Conservation (phyloP, 2,113 vertebrate genomes). For the Rattus rattus region DNA sequence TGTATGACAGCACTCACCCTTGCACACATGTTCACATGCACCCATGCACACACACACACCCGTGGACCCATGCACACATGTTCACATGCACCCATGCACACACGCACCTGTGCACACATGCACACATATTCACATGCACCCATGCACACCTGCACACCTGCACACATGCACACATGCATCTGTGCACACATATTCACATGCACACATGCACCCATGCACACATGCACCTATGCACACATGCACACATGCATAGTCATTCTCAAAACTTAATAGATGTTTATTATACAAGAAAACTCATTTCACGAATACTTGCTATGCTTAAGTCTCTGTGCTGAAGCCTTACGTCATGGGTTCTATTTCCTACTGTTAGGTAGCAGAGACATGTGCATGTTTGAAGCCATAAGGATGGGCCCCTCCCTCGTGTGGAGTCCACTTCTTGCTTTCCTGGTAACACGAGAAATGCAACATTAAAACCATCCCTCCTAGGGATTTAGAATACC, state of each 20-base stretch:
- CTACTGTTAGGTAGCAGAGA: background rate
- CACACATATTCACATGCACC: background rate
- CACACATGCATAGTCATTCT: background rate
- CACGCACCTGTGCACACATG: background rate
- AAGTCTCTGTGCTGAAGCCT: background rate
- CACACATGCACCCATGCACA: too few relatives aligned
- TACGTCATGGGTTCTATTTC: background rate
- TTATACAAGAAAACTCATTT: background rate
- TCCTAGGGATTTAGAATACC: background rate
- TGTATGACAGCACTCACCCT: background rate
- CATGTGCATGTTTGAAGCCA: background rate
- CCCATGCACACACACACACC: too few relatives aligned
- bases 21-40: too few relatives aligned
- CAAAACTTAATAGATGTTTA: background rate
- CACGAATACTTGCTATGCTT: background rate
- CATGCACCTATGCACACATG: too few relatives aligned
- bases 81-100: too few relatives aligned
- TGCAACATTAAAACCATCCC: background rate
- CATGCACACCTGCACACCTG: too few relatives aligned
- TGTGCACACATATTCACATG: too few relatives aligned
- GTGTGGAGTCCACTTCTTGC: background rate
- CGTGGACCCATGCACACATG: too few relatives aligned
- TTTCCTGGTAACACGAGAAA: background rate
- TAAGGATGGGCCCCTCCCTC: background rate
- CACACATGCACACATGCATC: background rate